phyloP scores from a whole-genome alignment of 2,113 vertebrate species.

The Crotalus viridis region DNA sequence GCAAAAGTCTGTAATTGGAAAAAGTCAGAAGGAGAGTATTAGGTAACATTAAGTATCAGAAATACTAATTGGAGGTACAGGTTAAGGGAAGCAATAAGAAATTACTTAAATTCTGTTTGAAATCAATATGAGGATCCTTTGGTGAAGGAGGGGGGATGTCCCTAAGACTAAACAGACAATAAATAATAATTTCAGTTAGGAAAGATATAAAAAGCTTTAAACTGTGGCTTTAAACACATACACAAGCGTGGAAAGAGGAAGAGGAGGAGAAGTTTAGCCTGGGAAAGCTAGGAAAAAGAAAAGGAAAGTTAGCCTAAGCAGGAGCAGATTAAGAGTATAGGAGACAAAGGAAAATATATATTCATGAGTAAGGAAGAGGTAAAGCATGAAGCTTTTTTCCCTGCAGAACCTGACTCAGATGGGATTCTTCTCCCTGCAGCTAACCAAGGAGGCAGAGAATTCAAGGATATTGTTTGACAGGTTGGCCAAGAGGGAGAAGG shows the following conservation, averaged over 20 bases:
- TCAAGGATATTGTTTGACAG: not conserved
- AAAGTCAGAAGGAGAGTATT: not conserved
- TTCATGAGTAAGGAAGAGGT: not conserved
- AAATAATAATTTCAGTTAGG: not conserved
- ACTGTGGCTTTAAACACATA: not conserved
- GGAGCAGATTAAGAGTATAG: not conserved
- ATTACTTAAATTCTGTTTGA: not conserved
- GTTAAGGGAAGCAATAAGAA: not conserved
- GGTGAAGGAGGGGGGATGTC: not conserved
- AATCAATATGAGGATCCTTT: not conserved
- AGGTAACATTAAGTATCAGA: not conserved
- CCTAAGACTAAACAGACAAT: not conserved
- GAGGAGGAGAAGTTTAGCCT: not conserved
- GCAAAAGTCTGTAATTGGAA: not conserved
- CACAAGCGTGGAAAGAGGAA: not conserved
- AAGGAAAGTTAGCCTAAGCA: not conserved
- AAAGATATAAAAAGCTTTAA: not conserved
- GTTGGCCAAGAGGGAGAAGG: not conserved
- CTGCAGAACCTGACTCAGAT: not conserved
- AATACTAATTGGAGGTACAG: not conserved
- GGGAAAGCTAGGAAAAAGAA: not conserved
- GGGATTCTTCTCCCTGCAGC: not conserved
- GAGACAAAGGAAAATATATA: not conserved
- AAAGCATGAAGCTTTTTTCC: not conserved
- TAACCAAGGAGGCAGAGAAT: not conserved